A percentile compares a stretch with the other conserved stretches of the same genome.
Evolutionary conservation across 2,888 invertebrate species (phyloP).

Genomic region (Boloria selene): DNA sequence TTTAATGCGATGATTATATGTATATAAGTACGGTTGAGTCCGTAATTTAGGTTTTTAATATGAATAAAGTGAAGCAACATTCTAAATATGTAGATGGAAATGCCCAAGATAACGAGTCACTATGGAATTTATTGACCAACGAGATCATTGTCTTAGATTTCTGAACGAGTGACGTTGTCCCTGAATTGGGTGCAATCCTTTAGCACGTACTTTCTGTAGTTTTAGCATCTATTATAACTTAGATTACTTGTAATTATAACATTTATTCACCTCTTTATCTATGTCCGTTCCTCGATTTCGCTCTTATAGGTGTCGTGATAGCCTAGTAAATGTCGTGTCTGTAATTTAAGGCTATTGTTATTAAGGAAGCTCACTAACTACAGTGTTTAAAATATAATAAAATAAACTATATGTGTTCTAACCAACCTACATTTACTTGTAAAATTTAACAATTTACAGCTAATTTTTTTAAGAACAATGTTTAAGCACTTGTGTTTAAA

Average conservation of each 20-base stretch:
- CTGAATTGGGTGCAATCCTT: constrained; percentile 40
- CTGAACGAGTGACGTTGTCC: constrained; percentile 25
- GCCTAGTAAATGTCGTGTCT: constrained; percentile 79
- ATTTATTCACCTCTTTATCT: constrained; percentile 65
- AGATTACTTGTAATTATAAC: constrained; percentile 57
- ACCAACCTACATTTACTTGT: constrained; percentile 48
- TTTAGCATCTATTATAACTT: constrained; percentile 54
- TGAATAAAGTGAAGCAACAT: constrained; percentile 39
- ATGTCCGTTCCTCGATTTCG: constrained; percentile 81
- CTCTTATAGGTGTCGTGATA: constrained; percentile 81
- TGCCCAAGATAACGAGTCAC: constrained; percentile 29
- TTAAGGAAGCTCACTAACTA: constrained; percentile 74
- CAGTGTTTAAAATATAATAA: constrained; percentile 54
- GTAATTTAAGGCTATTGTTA: constrained; percentile 51
- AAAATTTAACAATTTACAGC: constrained; percentile 37
- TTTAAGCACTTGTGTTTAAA: constrained; percentile 37
- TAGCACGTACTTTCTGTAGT: constrained; percentile 49
- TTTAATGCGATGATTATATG: constrained; percentile 32
- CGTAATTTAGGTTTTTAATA: constrained; percentile 33
- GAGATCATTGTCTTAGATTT: constrained; percentile 7
- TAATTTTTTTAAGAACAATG: constrained; percentile 27
- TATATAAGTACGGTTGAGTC: constrained; percentile 26
- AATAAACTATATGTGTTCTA: constrained; percentile 49
- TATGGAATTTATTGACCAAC: constrained; percentile 13
- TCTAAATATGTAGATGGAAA: constrained; percentile 37